Evolutionary conservation across 2,888 invertebrate species (phyloP), one percentile per base, ranked within the genome.

Genomic region (Caenorhabditis sulstoni): DNA sequence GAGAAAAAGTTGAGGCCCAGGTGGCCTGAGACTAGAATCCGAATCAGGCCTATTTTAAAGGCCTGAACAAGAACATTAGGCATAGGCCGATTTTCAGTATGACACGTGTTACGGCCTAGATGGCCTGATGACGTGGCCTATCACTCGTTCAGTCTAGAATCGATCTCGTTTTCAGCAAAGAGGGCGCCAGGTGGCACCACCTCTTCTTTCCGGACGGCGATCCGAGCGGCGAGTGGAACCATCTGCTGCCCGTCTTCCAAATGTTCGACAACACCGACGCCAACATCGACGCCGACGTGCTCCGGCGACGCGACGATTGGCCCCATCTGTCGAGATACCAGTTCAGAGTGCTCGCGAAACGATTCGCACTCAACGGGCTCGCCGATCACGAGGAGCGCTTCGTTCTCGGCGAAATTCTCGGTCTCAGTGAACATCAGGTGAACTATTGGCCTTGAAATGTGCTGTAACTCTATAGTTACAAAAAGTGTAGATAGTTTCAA

Each of bases 221-320:
- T 29, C 29, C 29, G 29, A 29, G n/a, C 0, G 7, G 18, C 18
- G 55, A 55, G 14, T 29, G 47, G 8, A 39, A 73, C 18, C 58
- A 47, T 12, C 18, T 8, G 0, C n/a, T 73, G 12, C 44, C 62
- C 18, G 22, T 58, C 22, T 73, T 50, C 58, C 39, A 39, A 49
- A 50, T 73, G 11, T 73, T 73, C 22, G 73, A 73, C 44, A 64
- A 73, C 58, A 64, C 39, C 4, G 73, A 73, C 22, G 47, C 64
- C 5, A 64, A 64, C 16, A 52, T 73, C 20, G 50, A 64, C 4
- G 50, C 29, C 29, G 20, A 16, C 8, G 20, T 50, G n/a, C 23
- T 64, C 23, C 18, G 9, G 8, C 18, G 44, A 1, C 47, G 55
- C 18, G 37, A 58, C n/a, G 16, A 9, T 9, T 47, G 14, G 29